Evolutionary conservation across 37 sponge, comb jelly and placozoan genomes (phyloP), one percentile per base, ranked within the genome.

Genomic region (Bolinopsis microptera): DNA sequence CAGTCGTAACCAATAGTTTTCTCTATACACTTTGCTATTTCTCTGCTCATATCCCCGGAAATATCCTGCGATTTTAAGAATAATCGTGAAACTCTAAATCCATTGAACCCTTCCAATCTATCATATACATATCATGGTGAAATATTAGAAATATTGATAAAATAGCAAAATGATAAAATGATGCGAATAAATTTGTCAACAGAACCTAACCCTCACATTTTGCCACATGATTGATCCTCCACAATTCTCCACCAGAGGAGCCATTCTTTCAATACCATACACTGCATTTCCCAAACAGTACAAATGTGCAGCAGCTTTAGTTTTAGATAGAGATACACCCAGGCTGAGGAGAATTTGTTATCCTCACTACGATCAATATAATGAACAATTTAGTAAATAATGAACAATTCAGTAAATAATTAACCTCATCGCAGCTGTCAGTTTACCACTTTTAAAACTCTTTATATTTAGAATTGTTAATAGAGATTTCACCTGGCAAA

Each of bases 241-340:
- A 18, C 80, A 77, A 0, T 77, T 77, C 18, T 77, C 80, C 1
- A 77, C 32, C 80, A 77, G 27, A 32, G 80, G 27, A 27, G 27
- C 80, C 80, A 77, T 77, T 36, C 33, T 86, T 16, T 86, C 90
- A 0, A 86, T 28, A 3, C 61, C 61, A 31, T 86, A 86, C 0
- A 86, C 90, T 2, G 90, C 90, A 86, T 86, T 41, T n/a, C 90
- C 90, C 34, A 86, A 13, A 39, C 90, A 86, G 90, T 86, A 34
- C 18, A 86, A 8, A 38, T 86, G 90, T 0, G 61, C 35, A 9
- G 90, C 90, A 21, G 90, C 35, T 34, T 86, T 86, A 0, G 61
- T 34, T 26, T 41, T 39, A 30, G 90, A 37, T 40, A 86, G 90
- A 38, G 90, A 39, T 8, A 38, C 90, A 39, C 90, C 90, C 16